phyloP scores from a whole-genome alignment of 1,140 invertebrate species.

The Proctacanthus coquilletti region DNA sequence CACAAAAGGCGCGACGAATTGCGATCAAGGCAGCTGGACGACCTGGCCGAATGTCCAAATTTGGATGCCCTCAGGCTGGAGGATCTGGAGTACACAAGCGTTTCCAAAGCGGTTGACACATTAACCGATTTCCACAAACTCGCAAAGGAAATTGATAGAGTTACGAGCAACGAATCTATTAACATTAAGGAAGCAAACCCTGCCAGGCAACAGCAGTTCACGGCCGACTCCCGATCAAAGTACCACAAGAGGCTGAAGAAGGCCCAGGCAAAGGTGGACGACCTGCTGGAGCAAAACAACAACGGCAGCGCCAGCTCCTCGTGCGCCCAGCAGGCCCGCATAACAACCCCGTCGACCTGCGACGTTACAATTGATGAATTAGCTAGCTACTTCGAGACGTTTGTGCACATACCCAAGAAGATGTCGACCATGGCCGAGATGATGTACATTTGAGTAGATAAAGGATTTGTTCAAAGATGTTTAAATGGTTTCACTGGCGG shows the following conservation, averaged over 20 bases:
- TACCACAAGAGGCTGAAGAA: slow-evolving; percentile 13
- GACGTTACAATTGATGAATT: slow-evolving; percentile 80
- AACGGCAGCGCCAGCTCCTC: slow-evolving; percentile 19
- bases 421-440: slow-evolving; percentile 94
- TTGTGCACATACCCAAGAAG: slow-evolving; percentile 88
- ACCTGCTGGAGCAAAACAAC: slow-evolving; percentile 11
- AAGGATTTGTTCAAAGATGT: too few relatives aligned
- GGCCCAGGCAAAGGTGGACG: slow-evolving; percentile 10
- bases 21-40: slow-evolving; percentile 8
- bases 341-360: slow-evolving; percentile 33
- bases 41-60: slow-evolving; percentile 8
- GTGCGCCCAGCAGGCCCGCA: slow-evolving; percentile 49
- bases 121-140: slow-evolving; percentile 10
- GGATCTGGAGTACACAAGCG: slow-evolving; percentile 11
- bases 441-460: slow-evolving; percentile 92
- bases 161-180: slow-evolving; percentile 8
- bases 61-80: slow-evolving; percentile 17
- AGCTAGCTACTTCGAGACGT: slow-evolving; percentile 82
- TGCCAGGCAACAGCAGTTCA: slow-evolving; percentile 15
- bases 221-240: too few relatives aligned
- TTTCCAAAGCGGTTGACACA: slow-evolving; percentile 7
- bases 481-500: too few relatives aligned
- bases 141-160: slow-evolving; percentile 6
- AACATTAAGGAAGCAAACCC: slow-evolving; percentile 11
- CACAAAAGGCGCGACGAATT: slow-evolving; percentile 13